Evolutionary conservation across 1,140 invertebrate genomes (phyloP).

Genomic region (Acromyrmex charruanus): DNA sequence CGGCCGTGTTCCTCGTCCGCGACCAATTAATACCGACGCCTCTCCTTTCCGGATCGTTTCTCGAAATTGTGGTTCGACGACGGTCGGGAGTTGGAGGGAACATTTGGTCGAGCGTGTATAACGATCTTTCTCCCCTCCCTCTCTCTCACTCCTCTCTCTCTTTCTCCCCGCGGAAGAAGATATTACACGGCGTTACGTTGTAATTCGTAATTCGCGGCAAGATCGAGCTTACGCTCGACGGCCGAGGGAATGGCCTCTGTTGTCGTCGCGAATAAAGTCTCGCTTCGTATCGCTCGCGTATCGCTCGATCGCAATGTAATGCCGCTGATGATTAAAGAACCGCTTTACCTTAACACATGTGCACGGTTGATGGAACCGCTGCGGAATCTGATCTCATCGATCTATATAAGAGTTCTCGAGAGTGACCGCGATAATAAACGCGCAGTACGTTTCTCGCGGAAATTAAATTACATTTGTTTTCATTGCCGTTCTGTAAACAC

Average conservation of each 20-base stretch:
- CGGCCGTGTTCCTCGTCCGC: slow-evolving; percentile 74
- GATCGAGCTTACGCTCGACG: neutral
- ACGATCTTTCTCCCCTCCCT: too few species aligned
- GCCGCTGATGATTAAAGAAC: slow-evolving; percentile 64
- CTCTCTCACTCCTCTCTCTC: too few species aligned
- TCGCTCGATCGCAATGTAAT: slow-evolving; percentile 34
- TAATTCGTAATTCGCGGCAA: slow-evolving; percentile 22
- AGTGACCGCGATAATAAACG: slow-evolving; percentile 23
- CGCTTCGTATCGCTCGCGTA: neutral
- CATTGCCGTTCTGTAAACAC: slow-evolving; percentile 43
- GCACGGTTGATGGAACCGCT: neutral
- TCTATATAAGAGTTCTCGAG: slow-evolving; percentile 25
- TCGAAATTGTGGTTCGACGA: slow-evolving; percentile 55
- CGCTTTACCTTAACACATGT: slow-evolving; percentile 39
- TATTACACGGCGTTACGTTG: slow-evolving; percentile 21
- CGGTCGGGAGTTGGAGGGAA: neutral
- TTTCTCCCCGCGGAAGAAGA: neutral
- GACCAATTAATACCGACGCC: slow-evolving; percentile 83
- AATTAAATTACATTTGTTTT: slow-evolving; percentile 59
- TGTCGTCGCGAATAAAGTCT: slow-evolving; percentile 24
- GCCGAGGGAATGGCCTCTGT: neutral
- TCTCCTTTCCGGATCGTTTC: slow-evolving; percentile 66
- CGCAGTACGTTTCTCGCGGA: neutral
- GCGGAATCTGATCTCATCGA: neutral
- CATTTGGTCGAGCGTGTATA: neutral